Evolutionary conservation across 2,113 vertebrate genomes (phyloP).

Genomic region (Oriolus oriolus): DNA sequence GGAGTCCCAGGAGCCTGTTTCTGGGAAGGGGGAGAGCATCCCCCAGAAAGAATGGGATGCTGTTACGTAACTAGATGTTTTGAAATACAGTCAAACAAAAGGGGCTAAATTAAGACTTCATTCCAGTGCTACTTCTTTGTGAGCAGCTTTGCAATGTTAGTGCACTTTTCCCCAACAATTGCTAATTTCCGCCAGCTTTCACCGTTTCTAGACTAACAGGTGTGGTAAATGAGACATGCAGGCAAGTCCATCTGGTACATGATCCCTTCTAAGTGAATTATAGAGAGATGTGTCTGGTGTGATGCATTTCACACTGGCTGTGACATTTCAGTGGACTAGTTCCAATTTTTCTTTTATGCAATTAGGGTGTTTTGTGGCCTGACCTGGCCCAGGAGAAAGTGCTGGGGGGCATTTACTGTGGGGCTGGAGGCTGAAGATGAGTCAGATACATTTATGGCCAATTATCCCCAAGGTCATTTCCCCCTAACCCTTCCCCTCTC

Average conservation of each 20-base stretch:
- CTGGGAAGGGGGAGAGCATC: background rate
- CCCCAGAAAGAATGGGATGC: background rate
- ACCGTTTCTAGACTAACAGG: background rate
- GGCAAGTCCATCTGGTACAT: background rate
- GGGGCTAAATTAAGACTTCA: background rate
- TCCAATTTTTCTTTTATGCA: background rate
- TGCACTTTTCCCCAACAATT: rapidly evolving
- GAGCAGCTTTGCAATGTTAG: background rate
- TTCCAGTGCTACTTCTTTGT: background rate
- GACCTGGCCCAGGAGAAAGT: background rate
- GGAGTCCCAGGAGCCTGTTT: background rate
- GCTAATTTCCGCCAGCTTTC: background rate
- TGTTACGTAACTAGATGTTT: background rate
- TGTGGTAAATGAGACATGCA: background rate
- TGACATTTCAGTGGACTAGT: background rate
- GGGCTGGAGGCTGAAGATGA: background rate
- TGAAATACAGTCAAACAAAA: background rate
- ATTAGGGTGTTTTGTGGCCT: background rate
- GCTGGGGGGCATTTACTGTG: background rate
- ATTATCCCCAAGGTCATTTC: background rate
- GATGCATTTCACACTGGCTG: background rate
- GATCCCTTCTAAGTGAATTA: background rate
- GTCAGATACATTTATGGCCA: background rate
- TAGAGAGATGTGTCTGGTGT: background rate
- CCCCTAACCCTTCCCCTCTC: no score